phyloP scores from a whole-genome alignment of 2,113 vertebrate species.

The Thermophis baileyi region DNA sequence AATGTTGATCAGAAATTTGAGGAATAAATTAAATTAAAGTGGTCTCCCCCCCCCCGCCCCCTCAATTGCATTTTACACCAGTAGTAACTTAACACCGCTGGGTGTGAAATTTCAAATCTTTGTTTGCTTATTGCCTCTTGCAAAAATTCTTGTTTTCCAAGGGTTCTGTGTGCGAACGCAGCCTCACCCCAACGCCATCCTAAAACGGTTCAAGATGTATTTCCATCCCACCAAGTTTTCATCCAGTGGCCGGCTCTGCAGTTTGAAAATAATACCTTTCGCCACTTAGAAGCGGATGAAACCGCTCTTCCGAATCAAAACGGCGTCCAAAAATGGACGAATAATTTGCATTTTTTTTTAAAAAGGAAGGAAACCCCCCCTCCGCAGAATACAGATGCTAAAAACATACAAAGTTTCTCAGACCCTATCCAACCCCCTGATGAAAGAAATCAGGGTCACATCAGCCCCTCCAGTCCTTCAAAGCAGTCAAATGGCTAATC shows the following conservation, averaged over 20 bases:
- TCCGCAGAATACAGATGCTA: not conserved
- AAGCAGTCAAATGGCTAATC: not conserved
- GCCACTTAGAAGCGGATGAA: not conserved
- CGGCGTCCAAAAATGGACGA: not conserved
- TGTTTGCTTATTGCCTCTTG: not conserved
- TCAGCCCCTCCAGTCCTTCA: not conserved
- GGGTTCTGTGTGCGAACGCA: not conserved
- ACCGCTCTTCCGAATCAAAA: not conserved
- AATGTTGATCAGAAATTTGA: not conserved
- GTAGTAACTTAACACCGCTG: no score
- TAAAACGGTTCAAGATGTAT: not conserved
- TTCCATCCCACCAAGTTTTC: not conserved
- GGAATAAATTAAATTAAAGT: not conserved
- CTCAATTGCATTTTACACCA: not conserved
- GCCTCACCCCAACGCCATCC: not conserved
- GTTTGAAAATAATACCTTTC: not conserved
- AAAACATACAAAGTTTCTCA: not conserved
- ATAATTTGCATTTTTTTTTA: not conserved
- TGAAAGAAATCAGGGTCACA: rapidly evolving
- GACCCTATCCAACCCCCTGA: not conserved
- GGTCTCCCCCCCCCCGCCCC: not conserved
- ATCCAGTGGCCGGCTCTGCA: not conserved
- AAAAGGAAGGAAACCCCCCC: not conserved
- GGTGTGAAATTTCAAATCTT: not conserved
- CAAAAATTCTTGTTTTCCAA: not conserved